A percentile compares a stretch with the other conserved stretches of the same genome.
phyloP scores from a whole-genome alignment of 2,888 invertebrate species.

The Dicyrtoma fusca region DNA sequence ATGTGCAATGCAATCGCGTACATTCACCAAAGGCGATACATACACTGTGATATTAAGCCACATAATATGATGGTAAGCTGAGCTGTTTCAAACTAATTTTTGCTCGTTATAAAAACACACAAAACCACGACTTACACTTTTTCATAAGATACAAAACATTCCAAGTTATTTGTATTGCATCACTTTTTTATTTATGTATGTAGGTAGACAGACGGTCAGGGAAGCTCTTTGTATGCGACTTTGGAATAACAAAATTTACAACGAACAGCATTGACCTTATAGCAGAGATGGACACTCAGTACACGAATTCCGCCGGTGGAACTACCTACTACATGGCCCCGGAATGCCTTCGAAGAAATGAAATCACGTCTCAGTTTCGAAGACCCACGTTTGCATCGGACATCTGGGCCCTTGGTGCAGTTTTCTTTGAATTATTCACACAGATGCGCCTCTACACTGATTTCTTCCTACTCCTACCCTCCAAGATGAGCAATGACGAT shows the following conservation, averaged over 20 bases:
- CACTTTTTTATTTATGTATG: too few relatives aligned
- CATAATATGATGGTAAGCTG: constrained; percentile 29
- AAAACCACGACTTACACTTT: too few relatives aligned
- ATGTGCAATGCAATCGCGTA: constrained; percentile 22
- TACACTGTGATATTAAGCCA: constrained; percentile 30
- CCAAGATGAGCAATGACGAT: constrained; percentile 15
- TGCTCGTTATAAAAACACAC: too few relatives aligned
- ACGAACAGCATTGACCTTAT: too few relatives aligned
- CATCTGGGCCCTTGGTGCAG: constrained; percentile 30
- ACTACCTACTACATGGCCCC: constrained; percentile 27
- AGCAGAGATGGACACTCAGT: constrained; percentile 24
- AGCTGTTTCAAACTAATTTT: too few relatives aligned
- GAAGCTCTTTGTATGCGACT: constrained; percentile 22
- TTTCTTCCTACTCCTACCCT: not conserved
- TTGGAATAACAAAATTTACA: constrained; percentile 25
- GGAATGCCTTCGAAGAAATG: constrained; percentile 19
- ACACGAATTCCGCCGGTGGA: constrained; percentile 16
- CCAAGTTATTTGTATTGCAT: too few relatives aligned
- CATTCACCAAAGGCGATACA: constrained; percentile 22
- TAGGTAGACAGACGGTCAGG: constrained; percentile 12
- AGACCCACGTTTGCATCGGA: constrained; percentile 9
- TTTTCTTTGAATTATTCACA: constrained; percentile 20
- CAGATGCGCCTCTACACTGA: not conserved
- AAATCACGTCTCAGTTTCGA: not conserved
- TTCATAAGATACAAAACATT: too few relatives aligned